Base-by-base conservation (phyloP, 2,113 vertebrate species). In the Cololabis saira region DNA sequence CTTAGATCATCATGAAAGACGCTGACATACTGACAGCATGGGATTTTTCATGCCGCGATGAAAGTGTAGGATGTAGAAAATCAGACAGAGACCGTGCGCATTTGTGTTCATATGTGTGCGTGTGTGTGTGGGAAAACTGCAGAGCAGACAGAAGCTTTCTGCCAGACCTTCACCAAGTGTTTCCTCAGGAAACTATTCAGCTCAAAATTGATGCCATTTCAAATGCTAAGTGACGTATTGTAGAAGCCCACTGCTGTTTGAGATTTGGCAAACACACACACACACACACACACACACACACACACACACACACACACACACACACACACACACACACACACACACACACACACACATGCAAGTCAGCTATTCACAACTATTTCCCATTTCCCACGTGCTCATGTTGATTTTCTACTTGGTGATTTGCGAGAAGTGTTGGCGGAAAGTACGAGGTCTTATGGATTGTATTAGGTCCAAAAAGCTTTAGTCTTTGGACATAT, bases 151-250 rank as follows among this genome's bases (percentile, higher is more conserved):
- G 21, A 60, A 67, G 76, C 54, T 33, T 42, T 40, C 69, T 72
- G 72, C 86, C 88, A 88, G 44, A 17, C 48, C 53, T 65, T 48
- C 57, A 84, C 81, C 19, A 67, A 89, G 80, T 75, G 69, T 84
- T 88, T 88, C 85, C 82, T 84, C 80, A 86, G 84, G 81, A 89
- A 88, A 84, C 76, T 65, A 77, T 88, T 85, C 82, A 66, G 43
- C 70, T 84, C 61, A 44, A 88, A 89, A 88, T 82, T 68, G 69
- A 87, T 82, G 76, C 76, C 1, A 19, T 78, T 87, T 74, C 8
- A 87, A 88, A 83, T 77, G 56, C 41, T 64, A 84, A 80, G 74
- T 83, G 79, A 84, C 72, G 55, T 67, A 75, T 3, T 56, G 54
- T 55, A 71, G 76, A 73, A 63, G 75, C 75, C 69, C 70, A 21